phyloP scores from a whole-genome alignment of 2,113 vertebrate species.

The Zapornia atra region DNA sequence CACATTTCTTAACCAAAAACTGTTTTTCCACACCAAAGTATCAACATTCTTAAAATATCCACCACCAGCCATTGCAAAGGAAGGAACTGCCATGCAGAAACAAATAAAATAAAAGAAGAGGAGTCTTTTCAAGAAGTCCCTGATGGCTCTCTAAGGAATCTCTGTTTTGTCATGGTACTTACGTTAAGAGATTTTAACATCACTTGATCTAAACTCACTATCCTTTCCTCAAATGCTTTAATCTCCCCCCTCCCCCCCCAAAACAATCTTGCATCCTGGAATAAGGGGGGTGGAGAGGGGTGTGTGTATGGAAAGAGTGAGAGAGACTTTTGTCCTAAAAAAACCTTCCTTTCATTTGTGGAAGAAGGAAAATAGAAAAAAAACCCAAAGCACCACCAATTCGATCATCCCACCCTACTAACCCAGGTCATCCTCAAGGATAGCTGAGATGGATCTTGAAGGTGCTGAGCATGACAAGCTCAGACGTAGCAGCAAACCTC shows the following conservation, averaged over 20 bases:
- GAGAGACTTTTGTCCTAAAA: not conserved
- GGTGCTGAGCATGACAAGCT: not conserved
- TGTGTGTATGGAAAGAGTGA: not conserved
- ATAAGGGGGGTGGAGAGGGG: too few relatives aligned
- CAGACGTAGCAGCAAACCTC: not conserved
- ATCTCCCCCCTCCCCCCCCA: too few relatives aligned
- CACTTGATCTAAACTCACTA: not conserved
- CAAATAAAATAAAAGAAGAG: slow-evolving; percentile 39
- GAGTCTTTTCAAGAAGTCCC: slow-evolving; percentile 4
- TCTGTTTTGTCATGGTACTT: slow-evolving; percentile 13
- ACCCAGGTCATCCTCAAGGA: not conserved
- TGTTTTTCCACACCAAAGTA: slow-evolving; percentile 9
- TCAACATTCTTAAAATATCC: slow-evolving; percentile 38
- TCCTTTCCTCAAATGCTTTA: not conserved
- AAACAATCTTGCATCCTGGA: not conserved
- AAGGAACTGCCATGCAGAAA: slow-evolving; percentile 67
- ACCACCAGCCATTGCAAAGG: slow-evolving; percentile 63
- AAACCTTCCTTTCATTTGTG: not conserved
- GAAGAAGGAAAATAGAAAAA: slow-evolving; percentile 2
- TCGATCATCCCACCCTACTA: not conserved
- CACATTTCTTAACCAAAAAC: slow-evolving; percentile 33
- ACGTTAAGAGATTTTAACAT: not conserved
- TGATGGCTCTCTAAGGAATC: not conserved
- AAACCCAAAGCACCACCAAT: not conserved
- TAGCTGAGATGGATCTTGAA: not conserved